A percentile compares a stretch with the other conserved stretches of the same genome.
Conservation (phyloP, 1,140 invertebrate species). For the Heliconius melpomene region DNA sequence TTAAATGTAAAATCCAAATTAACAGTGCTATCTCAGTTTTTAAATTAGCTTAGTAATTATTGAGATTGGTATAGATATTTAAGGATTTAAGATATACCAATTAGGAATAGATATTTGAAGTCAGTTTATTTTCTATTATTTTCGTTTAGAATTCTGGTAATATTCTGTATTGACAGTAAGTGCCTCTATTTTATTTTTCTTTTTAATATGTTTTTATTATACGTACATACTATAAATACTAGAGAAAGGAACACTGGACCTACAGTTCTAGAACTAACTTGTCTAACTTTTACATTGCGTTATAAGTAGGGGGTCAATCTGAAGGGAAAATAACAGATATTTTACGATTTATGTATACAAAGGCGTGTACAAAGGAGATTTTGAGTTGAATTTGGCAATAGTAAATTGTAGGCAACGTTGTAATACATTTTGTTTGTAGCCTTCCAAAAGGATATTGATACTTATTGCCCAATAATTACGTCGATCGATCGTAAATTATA, state of each 20-base stretch:
- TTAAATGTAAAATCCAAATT: no score
- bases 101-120: no score
- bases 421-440: neutral
- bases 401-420: neutral
- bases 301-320: neutral
- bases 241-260: neutral
- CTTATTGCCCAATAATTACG: neutral
- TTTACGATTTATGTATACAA: slow-evolving; percentile 9
- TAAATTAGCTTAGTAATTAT: no score
- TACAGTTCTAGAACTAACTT: neutral
- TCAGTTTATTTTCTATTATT: no score
- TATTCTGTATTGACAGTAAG: no score
- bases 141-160: no score
- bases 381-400: neutral
- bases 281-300: neutral
- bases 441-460: slow-evolving; percentile 4
- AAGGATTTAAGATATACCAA: no score
- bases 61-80: no score
- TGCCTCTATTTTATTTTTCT: neutral
- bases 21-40: no score
- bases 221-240: neutral
- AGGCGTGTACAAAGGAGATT: slow-evolving; percentile 1
- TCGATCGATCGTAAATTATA: neutral
- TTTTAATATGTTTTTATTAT: neutral
- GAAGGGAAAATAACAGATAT: slow-evolving; percentile 11